Evolutionary conservation across 64 coral and sea anemone species (phyloP), one percentile per base, ranked within the genome.

Genomic region (Montipora cactus): DNA sequence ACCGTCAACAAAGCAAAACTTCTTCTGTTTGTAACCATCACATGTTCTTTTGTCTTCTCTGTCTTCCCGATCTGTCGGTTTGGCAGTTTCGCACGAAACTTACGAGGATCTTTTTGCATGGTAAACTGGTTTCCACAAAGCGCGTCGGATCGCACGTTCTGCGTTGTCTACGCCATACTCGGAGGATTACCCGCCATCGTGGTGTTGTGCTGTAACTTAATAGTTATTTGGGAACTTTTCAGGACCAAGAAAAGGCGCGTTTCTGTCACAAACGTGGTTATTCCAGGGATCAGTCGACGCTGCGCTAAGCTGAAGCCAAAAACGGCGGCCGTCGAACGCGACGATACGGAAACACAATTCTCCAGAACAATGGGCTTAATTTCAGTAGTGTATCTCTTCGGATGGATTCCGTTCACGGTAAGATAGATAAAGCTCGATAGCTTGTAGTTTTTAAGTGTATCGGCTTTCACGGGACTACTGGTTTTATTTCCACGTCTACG

Each of bases 381-480:
- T 78, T 97, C 95, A 14, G 59, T 91, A 5, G 81, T 97, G 1
- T 97, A 95, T 49, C 78, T 97, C 4, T 77, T 94, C 48, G 94
- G 95, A 8, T 97, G 95, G 95, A 91, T 93, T 19, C 95, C 95
- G 8, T 94, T 94, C 52, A 88, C 87, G 93, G 95, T 97, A 89
- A 92, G 95, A 83, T 9, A 71, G 58, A 79, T 4, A 72, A 53
- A 37, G 11, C 37, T 37, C 0, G 37, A 37, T 73, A 21, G 4
- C 11, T 15, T 12, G 45, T 90, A 1, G 44, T 2, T 59, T 64
- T 64, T 64, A 13, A 72, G 61, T 3, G 66, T 74, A 23, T 44
- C 61, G 53, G 53, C 5, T 10, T 13, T 52, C 3, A 64, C 28
- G 28, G 28, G 37, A 1, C 37, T 37, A 37, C 2, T 37, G 37